Percentiles rank a stretch among this genome's conserved stretches.
Conservation (phyloP, 2,113 vertebrate species). For the Taurulus bubalis region DNA sequence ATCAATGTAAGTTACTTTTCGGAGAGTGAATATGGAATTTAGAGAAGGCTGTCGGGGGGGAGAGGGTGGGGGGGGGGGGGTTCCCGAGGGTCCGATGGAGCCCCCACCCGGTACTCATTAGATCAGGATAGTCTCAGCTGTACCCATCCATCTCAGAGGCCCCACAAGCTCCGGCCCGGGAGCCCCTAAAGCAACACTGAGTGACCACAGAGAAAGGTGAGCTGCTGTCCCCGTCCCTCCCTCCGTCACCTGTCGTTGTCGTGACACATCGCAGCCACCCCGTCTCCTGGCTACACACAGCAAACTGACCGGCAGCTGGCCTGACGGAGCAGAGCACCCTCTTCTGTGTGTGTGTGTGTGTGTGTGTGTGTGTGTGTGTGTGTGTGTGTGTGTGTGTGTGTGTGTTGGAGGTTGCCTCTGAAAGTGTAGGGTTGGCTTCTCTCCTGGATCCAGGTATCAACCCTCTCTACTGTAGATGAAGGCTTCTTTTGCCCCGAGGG, state of each 20-base stretch:
- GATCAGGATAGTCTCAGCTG: conserved; percentile 64
- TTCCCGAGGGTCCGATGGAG: conserved; percentile 30
- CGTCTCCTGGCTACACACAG: conserved; percentile 21
- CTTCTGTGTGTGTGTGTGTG: conserved; percentile 1
- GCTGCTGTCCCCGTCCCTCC: conserved; percentile 31
- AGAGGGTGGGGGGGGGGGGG: neutral
- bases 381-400: too few relatives aligned
- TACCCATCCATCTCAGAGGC: conserved; percentile 59
- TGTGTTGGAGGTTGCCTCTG: conserved; percentile 21
- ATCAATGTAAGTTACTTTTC: conserved; percentile 3
- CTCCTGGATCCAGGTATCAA: conserved; percentile 16
- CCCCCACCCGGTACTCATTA: conserved; percentile 2
- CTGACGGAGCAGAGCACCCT: conserved; percentile 23
- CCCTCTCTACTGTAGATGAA: conserved; percentile 45
- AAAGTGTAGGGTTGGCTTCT: conserved; percentile 19
- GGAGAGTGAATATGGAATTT: neutral
- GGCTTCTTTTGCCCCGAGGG: conserved; percentile 20
- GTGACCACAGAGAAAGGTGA: conserved; percentile 49
- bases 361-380: too few relatives aligned
- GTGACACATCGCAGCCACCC: conserved; percentile 56
- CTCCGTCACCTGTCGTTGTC: conserved; percentile 64
- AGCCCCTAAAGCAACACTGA: conserved; percentile 47
- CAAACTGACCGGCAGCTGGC: conserved; percentile 55
- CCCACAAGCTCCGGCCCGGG: neutral
- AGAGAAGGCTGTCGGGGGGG: conserved; percentile 19